These are phyloP conservation scores for Morbakka virulenta DNA, from an alignment of 30 jellyfish, hydroid and myxozoan species.

Conservation along the genomic window DNA sequence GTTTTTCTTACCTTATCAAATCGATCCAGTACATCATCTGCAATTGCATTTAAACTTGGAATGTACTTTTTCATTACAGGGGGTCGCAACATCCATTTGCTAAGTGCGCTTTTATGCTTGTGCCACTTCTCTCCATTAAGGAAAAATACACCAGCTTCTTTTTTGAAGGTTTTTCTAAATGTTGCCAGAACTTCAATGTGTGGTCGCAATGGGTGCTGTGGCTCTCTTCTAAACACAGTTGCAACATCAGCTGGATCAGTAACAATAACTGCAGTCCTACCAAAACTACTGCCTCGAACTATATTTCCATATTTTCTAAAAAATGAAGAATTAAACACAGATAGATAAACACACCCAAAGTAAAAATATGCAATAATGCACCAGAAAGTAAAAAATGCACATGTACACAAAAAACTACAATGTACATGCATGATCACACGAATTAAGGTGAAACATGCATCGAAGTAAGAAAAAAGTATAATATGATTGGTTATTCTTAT, in stretches of 20 bases:
- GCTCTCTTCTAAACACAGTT: conserved; percentile 40
- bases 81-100: conserved; percentile 64
- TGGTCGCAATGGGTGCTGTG: conserved; percentile 46
- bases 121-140: conserved; percentile 61
- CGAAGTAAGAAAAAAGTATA: no score
- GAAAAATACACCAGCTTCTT: conserved; percentile 73
- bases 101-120: conserved; percentile 21
- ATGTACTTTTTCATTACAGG: conserved; percentile 29
- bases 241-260: conserved; percentile 40
- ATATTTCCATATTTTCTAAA: conserved; percentile 41
- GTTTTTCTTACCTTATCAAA: background rate
- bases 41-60: conserved; percentile 34
- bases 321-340: no score
- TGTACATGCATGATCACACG: no score
- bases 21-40: conserved; percentile 10
- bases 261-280: conserved; percentile 23
- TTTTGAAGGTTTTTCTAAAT: conserved; percentile 2
- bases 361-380: no score
- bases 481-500: no score
- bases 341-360: no score
- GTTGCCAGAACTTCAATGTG: conserved; percentile 3
- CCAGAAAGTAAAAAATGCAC: no score
- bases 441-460: no score
- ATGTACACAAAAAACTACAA: no score
- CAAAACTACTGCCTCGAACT: background rate